Base-by-base conservation (phyloP, 2,113 vertebrate species). In the Mastomys coucha region DNA sequence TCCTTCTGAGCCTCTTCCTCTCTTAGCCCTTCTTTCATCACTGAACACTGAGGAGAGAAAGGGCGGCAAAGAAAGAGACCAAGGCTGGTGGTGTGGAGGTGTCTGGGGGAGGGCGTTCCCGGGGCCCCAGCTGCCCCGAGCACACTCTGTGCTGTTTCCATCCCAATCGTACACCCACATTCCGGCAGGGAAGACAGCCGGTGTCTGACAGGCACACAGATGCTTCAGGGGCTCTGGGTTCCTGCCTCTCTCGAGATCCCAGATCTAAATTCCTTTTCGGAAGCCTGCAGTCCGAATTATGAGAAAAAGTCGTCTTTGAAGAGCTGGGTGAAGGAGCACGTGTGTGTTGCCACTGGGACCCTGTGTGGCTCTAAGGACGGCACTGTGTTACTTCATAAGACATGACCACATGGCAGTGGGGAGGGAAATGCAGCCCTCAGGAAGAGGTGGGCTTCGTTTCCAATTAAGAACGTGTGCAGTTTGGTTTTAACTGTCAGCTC, bases 11-110 rank as follows among this genome's bases (percentile, higher is more conserved):
- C 45, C 0, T 81, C 84, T 19, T 96, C 96, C 93, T 56, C 94
- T 42, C 97, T 98, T 22, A 89, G 45, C 39, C 97, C 97, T 89
- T 98, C 98, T 88, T 97, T 98, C 45, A 99, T 96, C 89, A 77
- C 97, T 0, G 90, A 97, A 89, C 98, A 98, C 99, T 99, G 58
- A 4, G n/a, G 81, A 67, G 97, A 93, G 0, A 56, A 73, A 94
- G 0, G n/a, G 75, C 80, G 69, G 53, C 67, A 13, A 53, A 80
- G 45, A 49, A 77, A n/a, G 76, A 22, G 77, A 33, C 20, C 3
- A 13, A 3, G 1, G 22, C 26, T 24, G 80, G 58, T 17, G 20
- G 3, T 0, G 2, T 28, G 76, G 49, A 19, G 78, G 86, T 4
- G 67, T 53, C 45, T n/a, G 19, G 49, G 85, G 67, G 67, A 67